Conservation (phyloP, 2,113 vertebrate species). For the Pygoscelis adeliae region DNA sequence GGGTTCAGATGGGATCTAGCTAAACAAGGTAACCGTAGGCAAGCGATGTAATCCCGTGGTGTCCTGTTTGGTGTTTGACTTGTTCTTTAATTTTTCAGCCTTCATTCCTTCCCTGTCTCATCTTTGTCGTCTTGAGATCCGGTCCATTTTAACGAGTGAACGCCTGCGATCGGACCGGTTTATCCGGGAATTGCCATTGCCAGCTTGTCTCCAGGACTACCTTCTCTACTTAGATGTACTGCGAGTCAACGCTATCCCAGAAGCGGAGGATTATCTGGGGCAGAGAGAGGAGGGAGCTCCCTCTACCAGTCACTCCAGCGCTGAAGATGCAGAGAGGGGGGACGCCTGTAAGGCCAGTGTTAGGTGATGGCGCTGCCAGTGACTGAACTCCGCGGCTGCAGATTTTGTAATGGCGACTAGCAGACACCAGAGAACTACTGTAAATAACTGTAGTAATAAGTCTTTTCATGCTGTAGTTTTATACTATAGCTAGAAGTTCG, state of each 20-base stretch:
- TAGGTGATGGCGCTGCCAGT: accelerated
- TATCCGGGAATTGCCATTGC: slow-evolving; percentile 71
- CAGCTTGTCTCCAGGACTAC: slow-evolving; percentile 76
- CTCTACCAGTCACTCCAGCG: not conserved
- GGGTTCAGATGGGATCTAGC: not conserved
- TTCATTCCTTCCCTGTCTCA: slow-evolving; percentile 74
- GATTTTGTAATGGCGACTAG: not conserved
- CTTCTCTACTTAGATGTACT: slow-evolving; percentile 77
- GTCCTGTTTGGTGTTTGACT: not conserved
- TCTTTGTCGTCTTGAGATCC: slow-evolving; percentile 80
- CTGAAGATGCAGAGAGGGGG: not conserved
- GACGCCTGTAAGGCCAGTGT: not conserved
- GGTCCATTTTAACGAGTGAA: slow-evolving; percentile 60
- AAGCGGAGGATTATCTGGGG: not conserved
- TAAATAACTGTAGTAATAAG: not conserved
- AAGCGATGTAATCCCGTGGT: not conserved
- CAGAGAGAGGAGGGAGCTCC: not conserved
- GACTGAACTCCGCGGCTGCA: not conserved
- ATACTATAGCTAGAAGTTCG: not conserved
- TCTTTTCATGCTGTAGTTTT: not conserved
- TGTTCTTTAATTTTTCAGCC: slow-evolving; percentile 44
- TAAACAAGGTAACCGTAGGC: not conserved
- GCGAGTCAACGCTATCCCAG: not conserved
- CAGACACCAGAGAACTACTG: not conserved
- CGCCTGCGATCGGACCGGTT: slow-evolving; percentile 47